Percentiles rank a stretch among this genome's conserved stretches.
Evolutionary conservation across 2,888 invertebrate species (phyloP).

Genomic region (Lepetodrilus schrolli): DNA sequence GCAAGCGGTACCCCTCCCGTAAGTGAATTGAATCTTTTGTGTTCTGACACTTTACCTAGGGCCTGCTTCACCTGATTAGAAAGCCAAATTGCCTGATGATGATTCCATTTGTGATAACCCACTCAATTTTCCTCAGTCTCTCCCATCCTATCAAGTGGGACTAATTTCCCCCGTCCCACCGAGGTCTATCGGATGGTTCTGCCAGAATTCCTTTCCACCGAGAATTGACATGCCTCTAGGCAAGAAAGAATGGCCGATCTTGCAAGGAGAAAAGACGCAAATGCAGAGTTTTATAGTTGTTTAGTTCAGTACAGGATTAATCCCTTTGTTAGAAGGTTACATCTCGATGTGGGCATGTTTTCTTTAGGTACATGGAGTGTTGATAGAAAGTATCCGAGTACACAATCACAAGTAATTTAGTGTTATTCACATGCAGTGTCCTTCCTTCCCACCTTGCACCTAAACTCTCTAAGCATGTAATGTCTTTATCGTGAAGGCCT

Average conservation of each 20-base stretch:
- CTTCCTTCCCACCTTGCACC: background rate
- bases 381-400: slow-evolving; percentile 6
- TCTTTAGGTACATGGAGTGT: background rate
- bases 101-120: slow-evolving; percentile 6
- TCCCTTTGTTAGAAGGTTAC: background rate
- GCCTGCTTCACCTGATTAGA: background rate
- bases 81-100: slow-evolving; percentile 8
- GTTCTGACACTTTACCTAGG: background rate
- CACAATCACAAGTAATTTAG: background rate
- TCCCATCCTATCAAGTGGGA: background rate
- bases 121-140: background rate
- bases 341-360: background rate
- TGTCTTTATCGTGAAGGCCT: background rate
- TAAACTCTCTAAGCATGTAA: background rate
- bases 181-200: too few relatives aligned
- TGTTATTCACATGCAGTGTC: background rate
- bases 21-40: background rate
- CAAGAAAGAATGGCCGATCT: background rate
- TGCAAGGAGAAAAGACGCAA: background rate
- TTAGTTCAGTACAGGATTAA: background rate
- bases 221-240: background rate
- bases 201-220: background rate
- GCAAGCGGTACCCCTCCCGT: background rate
- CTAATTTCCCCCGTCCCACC: background rate
- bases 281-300: background rate